These are phyloP conservation scores for Elaphurus davidianus DNA, from an alignment of 2,113 vertebrate species.

Conservation along the genomic window DNA sequence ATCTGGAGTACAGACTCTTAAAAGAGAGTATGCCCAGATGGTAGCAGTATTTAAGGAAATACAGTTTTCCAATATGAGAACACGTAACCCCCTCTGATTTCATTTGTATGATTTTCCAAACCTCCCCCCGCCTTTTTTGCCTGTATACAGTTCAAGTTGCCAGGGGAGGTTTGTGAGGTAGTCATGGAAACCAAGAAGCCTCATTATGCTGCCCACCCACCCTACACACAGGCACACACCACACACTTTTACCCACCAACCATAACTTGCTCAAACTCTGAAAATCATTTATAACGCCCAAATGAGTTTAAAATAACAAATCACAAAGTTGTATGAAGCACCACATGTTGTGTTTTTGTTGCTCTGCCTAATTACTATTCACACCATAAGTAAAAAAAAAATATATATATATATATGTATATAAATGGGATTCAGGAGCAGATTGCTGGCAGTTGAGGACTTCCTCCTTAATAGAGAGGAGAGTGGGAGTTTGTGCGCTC, in stretches of 20 bases:
- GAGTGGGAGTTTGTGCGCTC: neutral
- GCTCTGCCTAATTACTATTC: slow-evolving; percentile 70
- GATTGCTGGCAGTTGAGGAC: slow-evolving; percentile 36
- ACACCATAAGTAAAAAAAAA: slow-evolving; percentile 54
- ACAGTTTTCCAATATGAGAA: slow-evolving; percentile 47
- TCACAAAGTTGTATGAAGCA: neutral
- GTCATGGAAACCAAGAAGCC: slow-evolving; percentile 37
- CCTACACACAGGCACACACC: neutral
- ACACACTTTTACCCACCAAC: slow-evolving; percentile 20
- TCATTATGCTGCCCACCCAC: neutral
- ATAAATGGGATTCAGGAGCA: slow-evolving; percentile 70
- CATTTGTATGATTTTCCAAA: slow-evolving; percentile 24
- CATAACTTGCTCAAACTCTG: slow-evolving; percentile 47
- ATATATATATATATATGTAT: neutral
- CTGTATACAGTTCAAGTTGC: neutral
- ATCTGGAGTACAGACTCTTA: slow-evolving; percentile 64
- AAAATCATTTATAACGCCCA: neutral
- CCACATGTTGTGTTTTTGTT: slow-evolving; percentile 64
- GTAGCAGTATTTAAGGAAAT: slow-evolving; percentile 68
- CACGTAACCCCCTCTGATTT: slow-evolving; percentile 53
- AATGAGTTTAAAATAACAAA: slow-evolving; percentile 53
- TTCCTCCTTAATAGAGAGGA: slow-evolving; percentile 52
- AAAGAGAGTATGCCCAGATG: slow-evolving; percentile 58
- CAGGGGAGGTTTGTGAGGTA: neutral
- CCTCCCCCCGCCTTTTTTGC: neutral